A percentile compares a stretch with the other conserved stretches of the same genome.
These are phyloP conservation scores for Dynastes tityus DNA, from an alignment of 2,888 invertebrate genomes.

Conservation along the genomic window DNA sequence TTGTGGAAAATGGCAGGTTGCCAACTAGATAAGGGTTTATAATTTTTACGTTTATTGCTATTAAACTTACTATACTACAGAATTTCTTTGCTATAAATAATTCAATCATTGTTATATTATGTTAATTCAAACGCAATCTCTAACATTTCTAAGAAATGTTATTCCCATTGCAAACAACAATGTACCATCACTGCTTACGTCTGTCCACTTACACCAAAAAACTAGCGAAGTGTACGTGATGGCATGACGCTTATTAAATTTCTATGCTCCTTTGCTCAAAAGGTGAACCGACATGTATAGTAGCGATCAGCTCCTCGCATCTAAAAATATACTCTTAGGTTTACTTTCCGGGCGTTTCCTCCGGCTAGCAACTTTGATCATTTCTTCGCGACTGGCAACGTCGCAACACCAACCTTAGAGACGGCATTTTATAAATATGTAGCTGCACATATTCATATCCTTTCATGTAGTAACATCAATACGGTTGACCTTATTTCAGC, in stretches of 20 bases:
- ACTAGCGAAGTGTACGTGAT: neutral
- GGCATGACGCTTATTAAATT: slow-evolving; percentile 6
- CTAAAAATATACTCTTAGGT: slow-evolving; percentile 22
- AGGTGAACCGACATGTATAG: slow-evolving; percentile 3
- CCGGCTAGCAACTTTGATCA: slow-evolving; percentile 22
- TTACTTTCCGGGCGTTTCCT: slow-evolving; percentile 22
- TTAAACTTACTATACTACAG: too few species aligned
- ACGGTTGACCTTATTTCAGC: slow-evolving; percentile 17
- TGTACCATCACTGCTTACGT: too few species aligned
- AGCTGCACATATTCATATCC: neutral
- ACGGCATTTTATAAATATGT: slow-evolving; percentile 29
- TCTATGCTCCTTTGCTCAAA: neutral
- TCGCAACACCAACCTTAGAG: slow-evolving; percentile 16
- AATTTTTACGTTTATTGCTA: too few species aligned
- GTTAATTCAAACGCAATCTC: too few species aligned
- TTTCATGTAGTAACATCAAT: slow-evolving; percentile 9
- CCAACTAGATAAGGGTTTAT: too few species aligned
- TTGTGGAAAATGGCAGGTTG: too few species aligned
- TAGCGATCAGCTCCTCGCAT: slow-evolving; percentile 6
- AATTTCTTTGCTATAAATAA: too few species aligned
- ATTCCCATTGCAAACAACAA: too few species aligned
- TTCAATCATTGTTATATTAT: too few species aligned
- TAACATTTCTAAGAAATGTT: too few species aligned
- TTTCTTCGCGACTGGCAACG: slow-evolving; percentile 7
- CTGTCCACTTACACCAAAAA: too few species aligned